These are phyloP conservation scores for Camponotus fellah DNA, from an alignment of 2,888 invertebrate genomes.

Conservation along the genomic window DNA sequence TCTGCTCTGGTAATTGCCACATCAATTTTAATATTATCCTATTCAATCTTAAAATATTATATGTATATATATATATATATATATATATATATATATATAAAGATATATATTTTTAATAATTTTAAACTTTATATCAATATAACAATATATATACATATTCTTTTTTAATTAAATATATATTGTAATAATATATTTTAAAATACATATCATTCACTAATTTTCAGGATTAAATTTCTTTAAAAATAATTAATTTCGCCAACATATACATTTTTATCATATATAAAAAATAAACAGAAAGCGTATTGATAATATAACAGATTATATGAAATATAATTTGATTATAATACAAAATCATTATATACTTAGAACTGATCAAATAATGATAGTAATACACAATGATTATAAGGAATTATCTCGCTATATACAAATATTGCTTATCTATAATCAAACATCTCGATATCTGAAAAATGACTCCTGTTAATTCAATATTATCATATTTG, in stretches of 20 bases:
- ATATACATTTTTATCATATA: no score
- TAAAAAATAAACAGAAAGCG: no score
- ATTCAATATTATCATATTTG: neutral
- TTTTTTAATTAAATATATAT: neutral
- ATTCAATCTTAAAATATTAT: neutral
- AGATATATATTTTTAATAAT: neutral
- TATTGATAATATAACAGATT: no score
- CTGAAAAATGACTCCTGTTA: neutral
- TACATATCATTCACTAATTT: no score
- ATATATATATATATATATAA: neutral
- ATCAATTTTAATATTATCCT: slow-evolving; percentile 6
- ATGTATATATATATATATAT: neutral
- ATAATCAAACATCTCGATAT: neutral
- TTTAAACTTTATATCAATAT: neutral
- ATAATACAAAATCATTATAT: neutral
- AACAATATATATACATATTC: neutral
- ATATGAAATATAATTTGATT: no score
- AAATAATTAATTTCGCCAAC: no score
- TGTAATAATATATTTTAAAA: neutral
- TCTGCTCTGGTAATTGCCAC: neutral
- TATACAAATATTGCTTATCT: neutral
- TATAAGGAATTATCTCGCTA: neutral
- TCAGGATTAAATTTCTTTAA: no score
- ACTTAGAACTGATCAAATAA: neutral
- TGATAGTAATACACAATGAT: neutral